A percentile compares a stretch with the other conserved stretches of the same genome.
Evolutionary conservation across 2,888 invertebrate genomes (phyloP).

Genomic region (Polia nebulosa): DNA sequence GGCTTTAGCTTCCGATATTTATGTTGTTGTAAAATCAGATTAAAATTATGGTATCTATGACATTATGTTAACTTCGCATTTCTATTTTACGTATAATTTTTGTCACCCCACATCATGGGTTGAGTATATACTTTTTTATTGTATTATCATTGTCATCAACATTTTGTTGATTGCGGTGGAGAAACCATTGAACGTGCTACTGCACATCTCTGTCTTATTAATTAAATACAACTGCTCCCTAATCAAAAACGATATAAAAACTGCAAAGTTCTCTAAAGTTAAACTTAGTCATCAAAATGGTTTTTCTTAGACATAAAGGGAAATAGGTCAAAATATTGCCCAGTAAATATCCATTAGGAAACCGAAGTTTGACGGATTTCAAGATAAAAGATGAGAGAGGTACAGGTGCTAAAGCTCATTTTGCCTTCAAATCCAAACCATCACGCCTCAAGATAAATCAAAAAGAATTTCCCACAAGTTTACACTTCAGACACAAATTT

Average conservation of each 20-base stretch:
- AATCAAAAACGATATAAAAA: background rate
- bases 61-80: background rate
- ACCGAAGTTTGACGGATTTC: background rate
- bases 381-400: background rate
- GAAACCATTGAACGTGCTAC: no score
- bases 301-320: background rate
- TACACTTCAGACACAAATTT: conserved; percentile 44
- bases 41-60: background rate
- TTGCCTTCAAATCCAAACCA: conserved; percentile 25
- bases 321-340: background rate
- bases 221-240: background rate
- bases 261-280: no score
- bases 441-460: conserved; percentile 37
- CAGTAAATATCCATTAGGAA: background rate
- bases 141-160: background rate
- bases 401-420: conserved; percentile 4
- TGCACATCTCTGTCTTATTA: background rate
- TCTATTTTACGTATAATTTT: no score
- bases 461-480: conserved; percentile 38
- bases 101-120: no score
- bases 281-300: no score
- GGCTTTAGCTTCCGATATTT: conserved; percentile 27
- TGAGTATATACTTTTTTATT: background rate
- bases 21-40: conserved; percentile 16
- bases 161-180: no score